phyloP scores from a whole-genome alignment of 2,797 vertebrate genomes.

The Darevskia mixta region DNA sequence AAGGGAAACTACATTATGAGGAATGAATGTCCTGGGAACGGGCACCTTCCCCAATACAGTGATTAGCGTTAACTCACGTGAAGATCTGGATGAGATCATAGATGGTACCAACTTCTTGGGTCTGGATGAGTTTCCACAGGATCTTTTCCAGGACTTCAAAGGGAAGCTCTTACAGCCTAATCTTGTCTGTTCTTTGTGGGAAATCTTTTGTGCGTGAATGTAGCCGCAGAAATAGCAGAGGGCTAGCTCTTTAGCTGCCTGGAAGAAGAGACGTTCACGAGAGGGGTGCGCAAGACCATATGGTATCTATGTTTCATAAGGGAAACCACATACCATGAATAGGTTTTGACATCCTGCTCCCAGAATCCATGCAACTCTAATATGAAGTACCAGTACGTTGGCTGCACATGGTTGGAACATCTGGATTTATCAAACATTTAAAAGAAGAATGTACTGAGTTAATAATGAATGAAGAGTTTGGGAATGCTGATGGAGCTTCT shows the following conservation, averaged over 20 bases:
- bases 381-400: background rate
- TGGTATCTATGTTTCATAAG: constrained; percentile 19
- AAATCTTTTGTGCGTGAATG: background rate
- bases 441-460: constrained; percentile 23
- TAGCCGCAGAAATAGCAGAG: background rate
- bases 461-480: constrained; percentile 42
- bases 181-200: background rate
- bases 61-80: background rate
- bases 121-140: background rate
- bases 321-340: background rate
- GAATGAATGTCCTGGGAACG: background rate
- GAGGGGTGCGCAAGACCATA: background rate
- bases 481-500: constrained; percentile 2
- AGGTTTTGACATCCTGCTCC: background rate
- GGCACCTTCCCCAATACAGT: background rate
- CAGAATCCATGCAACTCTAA: background rate
- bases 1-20: background rate
- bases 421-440: constrained; percentile 30
- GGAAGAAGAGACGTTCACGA: background rate
- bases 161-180: background rate
- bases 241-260: background rate
- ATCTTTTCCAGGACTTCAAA: background rate
- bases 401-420: constrained; percentile 34
- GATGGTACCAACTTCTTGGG: background rate
- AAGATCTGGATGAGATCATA: background rate